phyloP scores from a whole-genome alignment of 2,888 invertebrate genomes.

The Cosmopolites sordidus region DNA sequence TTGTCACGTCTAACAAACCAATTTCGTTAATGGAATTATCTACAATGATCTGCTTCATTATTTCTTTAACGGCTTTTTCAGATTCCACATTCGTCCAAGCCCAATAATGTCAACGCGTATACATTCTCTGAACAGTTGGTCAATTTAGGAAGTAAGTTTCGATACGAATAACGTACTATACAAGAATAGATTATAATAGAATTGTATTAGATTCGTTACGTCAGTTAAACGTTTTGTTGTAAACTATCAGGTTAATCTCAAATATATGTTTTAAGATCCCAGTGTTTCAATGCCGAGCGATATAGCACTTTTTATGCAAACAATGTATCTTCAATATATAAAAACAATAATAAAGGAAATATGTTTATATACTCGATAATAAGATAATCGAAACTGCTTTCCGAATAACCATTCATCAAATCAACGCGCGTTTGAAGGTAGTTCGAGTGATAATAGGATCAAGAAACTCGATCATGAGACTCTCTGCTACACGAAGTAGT shows the following conservation, averaged over 20 bases:
- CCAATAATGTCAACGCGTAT: too few relatives aligned
- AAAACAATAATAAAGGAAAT: constrained; percentile 59
- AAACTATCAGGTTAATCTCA: too few relatives aligned
- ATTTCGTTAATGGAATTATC: constrained; percentile 68
- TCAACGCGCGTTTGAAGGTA: constrained; percentile 51
- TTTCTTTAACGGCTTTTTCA: background rate
- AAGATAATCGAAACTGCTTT: constrained; percentile 10
- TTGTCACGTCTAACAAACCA: constrained; percentile 60
- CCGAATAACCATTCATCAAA: background rate
- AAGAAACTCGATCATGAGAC: too few relatives aligned
- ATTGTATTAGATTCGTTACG: constrained; percentile 70
- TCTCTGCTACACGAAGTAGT: constrained; percentile 61
- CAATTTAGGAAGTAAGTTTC: too few relatives aligned
- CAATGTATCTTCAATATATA: constrained; percentile 62
- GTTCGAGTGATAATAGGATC: constrained; percentile 57
- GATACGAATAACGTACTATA: too few relatives aligned
- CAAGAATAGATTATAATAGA: too few relatives aligned
- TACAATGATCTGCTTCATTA: background rate
- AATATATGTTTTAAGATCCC: too few relatives aligned
- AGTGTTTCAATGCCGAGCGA: constrained; percentile 62
- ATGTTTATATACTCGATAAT: too few relatives aligned
- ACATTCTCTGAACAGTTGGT: too few relatives aligned
- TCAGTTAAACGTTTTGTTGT: too few relatives aligned
- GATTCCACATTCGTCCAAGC: background rate
- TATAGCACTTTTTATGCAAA: constrained; percentile 69